phyloP scores from a whole-genome alignment of 1,140 invertebrate genomes.

The Drosophila sp. region DNA sequence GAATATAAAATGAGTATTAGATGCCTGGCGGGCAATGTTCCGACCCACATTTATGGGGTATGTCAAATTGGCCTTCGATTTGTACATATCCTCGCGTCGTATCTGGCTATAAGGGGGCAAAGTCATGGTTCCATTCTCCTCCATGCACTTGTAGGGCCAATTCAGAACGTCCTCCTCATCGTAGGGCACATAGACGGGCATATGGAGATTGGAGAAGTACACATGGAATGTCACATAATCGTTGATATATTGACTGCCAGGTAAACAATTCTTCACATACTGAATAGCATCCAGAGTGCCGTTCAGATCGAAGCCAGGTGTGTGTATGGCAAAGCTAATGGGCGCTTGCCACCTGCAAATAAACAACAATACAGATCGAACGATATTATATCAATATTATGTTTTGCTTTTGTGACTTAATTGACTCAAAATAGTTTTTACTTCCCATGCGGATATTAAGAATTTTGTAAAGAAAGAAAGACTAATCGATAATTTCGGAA shows the following conservation, averaged over 20 bases:
- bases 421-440: too few species aligned
- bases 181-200: conserved; percentile 88
- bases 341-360: conserved; percentile 86
- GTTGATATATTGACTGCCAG: conserved; percentile 86
- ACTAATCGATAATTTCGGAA: too few species aligned
- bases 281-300: conserved; percentile 87
- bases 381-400: background rate
- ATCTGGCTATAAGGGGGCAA: conserved; percentile 87
- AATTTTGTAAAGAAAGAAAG: too few species aligned
- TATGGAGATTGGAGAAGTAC: conserved; percentile 91
- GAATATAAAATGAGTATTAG: conserved; percentile 92
- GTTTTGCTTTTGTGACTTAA: background rate
- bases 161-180: conserved; percentile 84
- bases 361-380: background rate
- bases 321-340: conserved; percentile 90
- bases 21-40: conserved; percentile 91
- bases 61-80: conserved; percentile 88
- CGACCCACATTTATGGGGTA: conserved; percentile 95
- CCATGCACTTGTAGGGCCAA: conserved; percentile 86
- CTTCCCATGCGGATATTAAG: too few species aligned
- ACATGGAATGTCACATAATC: conserved; percentile 93
- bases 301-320: conserved; percentile 88
- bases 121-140: conserved; percentile 32
- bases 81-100: conserved; percentile 87
- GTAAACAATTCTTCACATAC: conserved; percentile 87